Percentiles rank a stretch among this genome's conserved stretches.
Evolutionary conservation across 2,113 vertebrate genomes (phyloP).

Genomic region (Gymnorhina tibicen): DNA sequence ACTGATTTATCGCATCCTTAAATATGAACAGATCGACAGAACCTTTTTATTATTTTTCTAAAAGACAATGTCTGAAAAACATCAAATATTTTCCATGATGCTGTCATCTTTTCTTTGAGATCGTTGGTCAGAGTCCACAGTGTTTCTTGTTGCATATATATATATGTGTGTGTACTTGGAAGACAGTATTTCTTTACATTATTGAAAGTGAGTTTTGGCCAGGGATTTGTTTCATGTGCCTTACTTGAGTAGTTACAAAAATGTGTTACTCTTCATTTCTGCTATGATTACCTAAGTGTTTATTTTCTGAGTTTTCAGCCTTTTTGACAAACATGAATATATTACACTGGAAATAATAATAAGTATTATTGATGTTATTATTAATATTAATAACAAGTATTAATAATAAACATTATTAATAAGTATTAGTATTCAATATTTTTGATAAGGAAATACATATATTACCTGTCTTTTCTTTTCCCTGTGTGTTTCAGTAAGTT

Average conservation of each 20-base stretch:
- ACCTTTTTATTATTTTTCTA: neutral
- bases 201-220: neutral
- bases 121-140: neutral
- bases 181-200: neutral
- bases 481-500: neutral
- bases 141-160: fast-evolving
- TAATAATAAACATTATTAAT: too few species aligned
- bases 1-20: neutral
- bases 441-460: neutral
- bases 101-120: neutral
- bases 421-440: neutral
- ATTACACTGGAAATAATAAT: neutral
- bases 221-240: neutral
- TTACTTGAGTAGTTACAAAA: neutral
- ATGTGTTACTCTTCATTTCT: neutral
- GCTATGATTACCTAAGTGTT: neutral
- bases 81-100: neutral
- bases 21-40: neutral
- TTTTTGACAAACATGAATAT: neutral
- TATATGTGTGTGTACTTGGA: neutral
- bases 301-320: neutral
- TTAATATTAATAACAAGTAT: neutral
- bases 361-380: too few species aligned
- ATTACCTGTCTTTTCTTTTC: neutral
- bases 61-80: neutral